Conservation (phyloP, 2,888 invertebrate genomes). For the Cerastis rubricosa region DNA sequence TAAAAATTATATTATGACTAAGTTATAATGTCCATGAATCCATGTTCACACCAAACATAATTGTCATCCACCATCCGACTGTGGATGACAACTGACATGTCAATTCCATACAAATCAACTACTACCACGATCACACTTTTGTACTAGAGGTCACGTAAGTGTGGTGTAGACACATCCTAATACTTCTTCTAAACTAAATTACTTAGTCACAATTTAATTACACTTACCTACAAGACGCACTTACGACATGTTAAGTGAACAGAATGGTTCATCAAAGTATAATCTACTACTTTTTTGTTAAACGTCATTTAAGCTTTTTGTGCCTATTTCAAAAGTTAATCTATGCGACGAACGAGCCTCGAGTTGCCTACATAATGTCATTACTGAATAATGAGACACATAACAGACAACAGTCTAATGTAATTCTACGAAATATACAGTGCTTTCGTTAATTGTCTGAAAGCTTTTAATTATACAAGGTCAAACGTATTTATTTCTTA, state of each 20-base stretch:
- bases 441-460: not conserved
- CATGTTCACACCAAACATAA: not conserved
- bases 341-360: not conserved
- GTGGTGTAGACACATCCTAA: not conserved
- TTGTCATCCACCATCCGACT: no score
- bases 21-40: not conserved
- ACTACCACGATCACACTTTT: not conserved
- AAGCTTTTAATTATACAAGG: not conserved
- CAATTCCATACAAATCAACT: no score
- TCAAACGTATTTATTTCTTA: not conserved
- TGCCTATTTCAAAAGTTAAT: not conserved
- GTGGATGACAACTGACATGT: no score
- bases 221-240: not conserved
- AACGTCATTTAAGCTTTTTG: not conserved
- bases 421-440: not conserved
- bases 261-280: conserved; percentile 3
- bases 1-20: not conserved
- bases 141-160: not conserved
- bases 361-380: not conserved
- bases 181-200: not conserved
- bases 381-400: conserved; percentile 3
- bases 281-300: not conserved
- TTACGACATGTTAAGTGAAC: not conserved
- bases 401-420: not conserved
- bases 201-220: conserved; percentile 3